Percentiles rank a stretch among this genome's conserved stretches.
phyloP scores from a whole-genome alignment of 1,140 invertebrate species.

The Microplitis demolitor region DNA sequence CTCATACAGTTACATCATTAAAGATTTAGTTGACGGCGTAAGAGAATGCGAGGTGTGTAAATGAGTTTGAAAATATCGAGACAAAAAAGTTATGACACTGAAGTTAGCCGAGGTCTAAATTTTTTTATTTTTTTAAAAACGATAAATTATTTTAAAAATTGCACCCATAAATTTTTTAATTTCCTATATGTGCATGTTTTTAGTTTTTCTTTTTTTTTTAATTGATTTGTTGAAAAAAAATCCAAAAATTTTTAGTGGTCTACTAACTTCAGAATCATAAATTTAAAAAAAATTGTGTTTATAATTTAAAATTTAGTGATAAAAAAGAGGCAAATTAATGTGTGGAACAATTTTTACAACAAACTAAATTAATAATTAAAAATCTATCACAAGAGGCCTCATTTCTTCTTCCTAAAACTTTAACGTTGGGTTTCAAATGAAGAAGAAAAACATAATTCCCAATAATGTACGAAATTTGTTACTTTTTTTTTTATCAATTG shows the following conservation, averaged over 20 bases:
- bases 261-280: no score
- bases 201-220: no score
- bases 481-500: constrained; percentile 5
- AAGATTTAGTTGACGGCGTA: no score
- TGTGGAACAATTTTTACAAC: constrained; percentile 17
- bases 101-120: no score
- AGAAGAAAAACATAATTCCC: not conserved
- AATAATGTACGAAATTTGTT: constrained; percentile 13
- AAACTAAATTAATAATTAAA: constrained; percentile 4
- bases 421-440: not conserved
- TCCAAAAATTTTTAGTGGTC: no score
- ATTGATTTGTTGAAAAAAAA: no score
- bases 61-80: constrained; percentile 15
- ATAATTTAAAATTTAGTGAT: constrained; percentile 41
- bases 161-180: no score
- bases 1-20: no score
- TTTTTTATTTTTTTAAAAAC: no score
- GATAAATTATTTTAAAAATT: no score
- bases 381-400: constrained; percentile 32
- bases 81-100: constrained; percentile 9
- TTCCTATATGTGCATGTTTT: no score
- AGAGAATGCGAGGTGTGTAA: no score
- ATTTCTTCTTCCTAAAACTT: constrained; percentile 3
- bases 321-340: constrained; percentile 31
- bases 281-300: constrained; percentile 32